Conservation (phyloP, 2,888 invertebrate species). For the Deroplatys truncata region DNA sequence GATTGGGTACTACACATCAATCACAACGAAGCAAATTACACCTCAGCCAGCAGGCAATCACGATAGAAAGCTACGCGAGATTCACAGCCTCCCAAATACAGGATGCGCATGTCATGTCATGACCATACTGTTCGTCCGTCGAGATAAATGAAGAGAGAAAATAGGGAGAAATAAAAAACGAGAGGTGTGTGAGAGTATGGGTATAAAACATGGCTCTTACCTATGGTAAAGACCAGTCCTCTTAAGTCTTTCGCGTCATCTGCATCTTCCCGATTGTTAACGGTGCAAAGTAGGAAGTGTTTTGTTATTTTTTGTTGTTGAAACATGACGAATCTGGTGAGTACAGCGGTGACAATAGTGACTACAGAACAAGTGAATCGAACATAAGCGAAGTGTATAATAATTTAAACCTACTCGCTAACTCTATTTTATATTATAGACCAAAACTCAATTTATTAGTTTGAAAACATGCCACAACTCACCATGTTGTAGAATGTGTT, state of each 20-base stretch:
- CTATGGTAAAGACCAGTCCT: background rate
- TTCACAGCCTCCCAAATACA: background rate
- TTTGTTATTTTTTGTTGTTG: background rate
- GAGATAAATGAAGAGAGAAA: background rate
- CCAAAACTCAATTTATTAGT: no score
- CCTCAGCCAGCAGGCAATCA: background rate
- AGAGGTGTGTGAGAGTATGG: background rate
- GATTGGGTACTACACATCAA: background rate
- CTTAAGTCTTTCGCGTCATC: background rate
- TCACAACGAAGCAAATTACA: background rate
- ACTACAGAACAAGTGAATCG: background rate
- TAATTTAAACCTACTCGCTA: no score
- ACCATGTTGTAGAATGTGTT: no score
- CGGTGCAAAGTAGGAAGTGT: background rate
- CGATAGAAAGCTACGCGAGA: background rate
- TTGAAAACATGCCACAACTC: no score
- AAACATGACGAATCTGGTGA: background rate
- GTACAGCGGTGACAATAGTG: background rate
- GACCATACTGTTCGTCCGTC: background rate
- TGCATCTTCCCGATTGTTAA: background rate
- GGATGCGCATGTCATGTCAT: conserved; percentile 8
- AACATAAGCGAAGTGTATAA: no score
- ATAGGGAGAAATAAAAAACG: background rate
- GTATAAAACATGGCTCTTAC: background rate
- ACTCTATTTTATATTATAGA: no score